Evolutionary conservation across 2,113 vertebrate genomes (phyloP), one percentile per base, ranked within the genome.

Genomic region (Macquaria australasica): DNA sequence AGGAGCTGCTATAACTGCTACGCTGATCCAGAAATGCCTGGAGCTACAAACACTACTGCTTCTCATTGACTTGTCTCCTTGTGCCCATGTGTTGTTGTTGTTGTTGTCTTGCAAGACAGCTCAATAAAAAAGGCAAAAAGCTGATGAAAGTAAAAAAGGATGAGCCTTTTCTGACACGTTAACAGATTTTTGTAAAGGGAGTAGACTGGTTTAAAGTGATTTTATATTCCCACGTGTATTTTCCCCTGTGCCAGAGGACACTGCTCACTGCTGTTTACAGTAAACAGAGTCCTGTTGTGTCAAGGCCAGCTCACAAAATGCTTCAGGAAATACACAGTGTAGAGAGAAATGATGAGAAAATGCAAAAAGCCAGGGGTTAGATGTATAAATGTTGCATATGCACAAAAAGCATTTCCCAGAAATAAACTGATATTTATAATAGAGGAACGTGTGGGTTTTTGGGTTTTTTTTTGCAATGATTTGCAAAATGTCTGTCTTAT

Each of bases 271-370:
- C 25, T 77, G 81, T 77, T 71, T 71, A 63, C 51, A 37, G 68
- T 77, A 74, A 77, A 81, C 72, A 79, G 15, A 41, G 34, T 20
- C 1, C 18, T 37, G 21, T 12, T n/a, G 31, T 55, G 67, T 82
- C 41, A 76, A 81, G 60, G 50, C 0, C 41, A 72, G 58, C 56
- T 62, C 15, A 34, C 41, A 53, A 63, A 82, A 69, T 0, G 43
- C 39, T 77, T 73, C 50, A 5, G 11, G 56, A 45, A 74, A 48
- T 6, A 41, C 14, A 82, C 15, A 7, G 53, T 16, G 31, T 2
- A 1, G 16, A 43, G 23, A 1, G 9, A 50, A 37, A 34, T 4
- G 2, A 59, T 15, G 64, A 51, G 21, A 73, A 10, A 37, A 11
- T 2, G 14, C 11, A 43, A 83, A 67, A 31, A 23, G 55, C 53